Evolutionary conservation across 2,113 vertebrate species (phyloP).

Genomic region (Uria lomvia): DNA sequence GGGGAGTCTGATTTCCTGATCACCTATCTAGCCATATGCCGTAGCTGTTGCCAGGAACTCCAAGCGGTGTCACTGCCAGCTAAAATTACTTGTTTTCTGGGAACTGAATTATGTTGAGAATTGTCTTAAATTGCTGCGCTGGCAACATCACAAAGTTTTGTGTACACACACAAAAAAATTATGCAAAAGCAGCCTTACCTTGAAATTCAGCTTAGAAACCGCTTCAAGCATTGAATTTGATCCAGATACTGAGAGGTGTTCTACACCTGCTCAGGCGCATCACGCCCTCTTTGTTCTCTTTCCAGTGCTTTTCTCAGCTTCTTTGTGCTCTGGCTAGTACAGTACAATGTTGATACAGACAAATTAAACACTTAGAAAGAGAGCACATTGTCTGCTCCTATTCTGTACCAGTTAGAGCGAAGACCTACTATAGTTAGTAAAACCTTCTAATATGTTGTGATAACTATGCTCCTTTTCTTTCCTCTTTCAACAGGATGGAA

Average conservation of each 20-base stretch:
- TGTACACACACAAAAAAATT: background rate
- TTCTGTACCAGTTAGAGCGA: background rate
- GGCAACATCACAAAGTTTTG: background rate
- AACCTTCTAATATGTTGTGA: background rate
- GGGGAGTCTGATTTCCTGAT: constrained; percentile 54
- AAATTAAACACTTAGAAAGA: background rate
- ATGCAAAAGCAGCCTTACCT: background rate
- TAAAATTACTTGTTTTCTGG: constrained; percentile 53
- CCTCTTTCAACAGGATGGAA: constrained; percentile 70
- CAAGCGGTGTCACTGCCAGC: constrained; percentile 2
- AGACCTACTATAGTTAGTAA: background rate
- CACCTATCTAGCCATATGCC: constrained; percentile 35
- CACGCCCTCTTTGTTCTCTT: constrained; percentile 1
- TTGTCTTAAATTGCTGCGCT: background rate
- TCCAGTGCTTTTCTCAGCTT: constrained; percentile 19
- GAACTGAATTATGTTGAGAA: constrained; percentile 7
- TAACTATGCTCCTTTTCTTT: background rate
- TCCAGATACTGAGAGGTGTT: constrained; percentile 21
- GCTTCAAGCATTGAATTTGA: constrained; percentile 27
- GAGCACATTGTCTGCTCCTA: background rate
- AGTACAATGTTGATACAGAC: background rate
- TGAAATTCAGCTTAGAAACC: background rate
- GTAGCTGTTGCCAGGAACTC: constrained; percentile 22
- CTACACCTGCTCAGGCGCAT: constrained; percentile 33
- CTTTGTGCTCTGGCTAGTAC: background rate